These are phyloP conservation scores for Tadarida brasiliensis DNA, from an alignment of 2,797 vertebrate genomes.

Conservation along the genomic window DNA sequence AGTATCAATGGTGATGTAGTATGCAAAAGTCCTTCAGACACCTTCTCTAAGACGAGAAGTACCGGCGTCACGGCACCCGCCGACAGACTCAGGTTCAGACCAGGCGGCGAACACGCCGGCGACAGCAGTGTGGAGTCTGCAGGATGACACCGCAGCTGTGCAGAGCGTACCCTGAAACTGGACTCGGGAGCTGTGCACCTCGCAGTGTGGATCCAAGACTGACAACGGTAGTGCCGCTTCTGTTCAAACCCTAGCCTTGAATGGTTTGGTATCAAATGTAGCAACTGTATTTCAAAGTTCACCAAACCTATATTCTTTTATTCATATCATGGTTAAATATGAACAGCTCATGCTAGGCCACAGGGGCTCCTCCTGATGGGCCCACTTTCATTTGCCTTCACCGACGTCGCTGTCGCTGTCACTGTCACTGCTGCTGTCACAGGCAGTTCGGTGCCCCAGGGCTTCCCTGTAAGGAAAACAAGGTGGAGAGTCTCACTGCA, in stretches of 20 bases:
- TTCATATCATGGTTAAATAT: neutral
- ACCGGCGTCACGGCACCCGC: neutral
- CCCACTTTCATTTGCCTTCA: conserved; percentile 14
- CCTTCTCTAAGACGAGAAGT: neutral
- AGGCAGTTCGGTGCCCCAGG: conserved; percentile 84
- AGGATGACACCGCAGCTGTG: neutral
- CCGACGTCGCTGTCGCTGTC: conserved; percentile 34
- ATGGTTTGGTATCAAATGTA: neutral
- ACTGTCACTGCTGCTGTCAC: conserved; percentile 69
- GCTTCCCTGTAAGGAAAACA: conserved; percentile 82
- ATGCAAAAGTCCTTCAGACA: neutral
- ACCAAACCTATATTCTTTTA: neutral
- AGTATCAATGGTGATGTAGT: neutral
- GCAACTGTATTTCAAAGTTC: neutral
- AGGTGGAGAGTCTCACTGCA: neutral
- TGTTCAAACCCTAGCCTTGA: neutral
- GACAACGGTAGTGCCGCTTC: neutral
- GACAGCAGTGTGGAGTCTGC: rapidly evolving
- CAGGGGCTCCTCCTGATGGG: neutral
- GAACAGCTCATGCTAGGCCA: neutral
- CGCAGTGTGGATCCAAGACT: neutral
- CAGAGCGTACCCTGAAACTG: no score
- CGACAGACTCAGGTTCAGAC: neutral
- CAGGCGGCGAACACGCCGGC: rapidly evolving
- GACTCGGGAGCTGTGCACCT: rapidly evolving